Base-by-base conservation (phyloP, 2,888 invertebrate species). In the Carterocephalus palaemon region DNA sequence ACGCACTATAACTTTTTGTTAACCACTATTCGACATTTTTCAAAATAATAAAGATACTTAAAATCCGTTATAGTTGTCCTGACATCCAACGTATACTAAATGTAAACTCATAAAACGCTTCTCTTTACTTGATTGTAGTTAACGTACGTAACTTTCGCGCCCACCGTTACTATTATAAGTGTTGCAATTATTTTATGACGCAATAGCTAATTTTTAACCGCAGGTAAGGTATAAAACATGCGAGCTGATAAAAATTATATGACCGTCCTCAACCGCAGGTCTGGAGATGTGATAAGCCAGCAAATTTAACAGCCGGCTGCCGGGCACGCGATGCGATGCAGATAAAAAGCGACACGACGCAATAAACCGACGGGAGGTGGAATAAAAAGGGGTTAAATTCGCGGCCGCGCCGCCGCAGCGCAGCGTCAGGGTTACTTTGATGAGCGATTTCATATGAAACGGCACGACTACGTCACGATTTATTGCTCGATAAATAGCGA, bases 301-400 rank as follows among this genome's bases (percentile, higher is more conserved):
- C 37, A 37, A 45, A 37, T 37, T 45, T 28, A 39, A 39, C 43
- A 43, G 28, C 34, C 28, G 24, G 33, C 20, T 5, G 15, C 9
- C 8, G 5, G 26, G 33, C 43, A 29, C 41, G 36, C 36, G 24
- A 22, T 29, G 46, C 32, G 40, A 23, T 28, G 36, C 42, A 37
- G 43, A 47, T 49, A 52, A 54, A 52, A 43, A 47, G 50, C 37
- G 42, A 57, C 56, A 57, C 54, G 56, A 58, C 43, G 58, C 56
- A 59, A 67, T 69, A 69, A 68, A 69, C 64, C 59, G 62, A 63
- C 60, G 60, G 59, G 56, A 57, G 51, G 57, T 49, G 56, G 60
- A 65, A 65, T 57, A 66, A 60, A 62, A 62, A 62, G 63, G 64
- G 62, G 61, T 57, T 53, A 56, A 57, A 60, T 60, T 50, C 50